Evolutionary conservation across 2,888 invertebrate genomes (phyloP).

Genomic region (Metallyticus violacea): DNA sequence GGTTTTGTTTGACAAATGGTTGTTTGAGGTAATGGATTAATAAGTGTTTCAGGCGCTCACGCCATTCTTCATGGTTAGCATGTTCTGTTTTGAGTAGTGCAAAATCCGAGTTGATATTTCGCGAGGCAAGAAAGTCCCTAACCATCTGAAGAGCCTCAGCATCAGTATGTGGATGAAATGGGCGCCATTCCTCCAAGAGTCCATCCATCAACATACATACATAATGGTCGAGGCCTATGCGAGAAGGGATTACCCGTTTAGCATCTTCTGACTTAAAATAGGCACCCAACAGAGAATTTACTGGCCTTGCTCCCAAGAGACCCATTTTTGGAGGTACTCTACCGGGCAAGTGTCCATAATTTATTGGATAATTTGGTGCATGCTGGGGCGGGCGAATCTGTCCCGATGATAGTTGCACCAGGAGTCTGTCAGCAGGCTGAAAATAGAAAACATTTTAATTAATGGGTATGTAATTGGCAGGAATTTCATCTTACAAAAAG

Average conservation of each 20-base stretch:
- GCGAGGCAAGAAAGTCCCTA: neutral
- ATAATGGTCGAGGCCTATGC: neutral
- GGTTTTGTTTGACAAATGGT: neutral
- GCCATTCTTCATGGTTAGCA: neutral
- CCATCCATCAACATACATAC: neutral
- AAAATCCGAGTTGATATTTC: neutral
- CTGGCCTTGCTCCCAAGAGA: neutral
- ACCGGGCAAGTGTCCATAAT: neutral
- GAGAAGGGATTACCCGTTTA: neutral
- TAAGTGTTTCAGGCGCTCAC: neutral
- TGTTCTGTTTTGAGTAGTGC: neutral
- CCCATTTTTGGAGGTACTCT: no score
- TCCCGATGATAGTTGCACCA: no score
- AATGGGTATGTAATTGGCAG: no score
- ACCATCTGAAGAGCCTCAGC: neutral
- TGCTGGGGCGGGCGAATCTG: neutral
- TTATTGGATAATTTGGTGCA: neutral
- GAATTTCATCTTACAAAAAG: no score
- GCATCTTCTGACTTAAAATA: neutral
- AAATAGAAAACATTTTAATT: no score
- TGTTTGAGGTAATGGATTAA: neutral
- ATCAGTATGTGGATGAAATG: neutral
- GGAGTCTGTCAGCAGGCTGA: neutral
- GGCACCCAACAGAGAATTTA: neutral
- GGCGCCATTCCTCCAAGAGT: neutral